phyloP scores from a whole-genome alignment of 2,797 vertebrate species.

The Margarornis squamiger region DNA sequence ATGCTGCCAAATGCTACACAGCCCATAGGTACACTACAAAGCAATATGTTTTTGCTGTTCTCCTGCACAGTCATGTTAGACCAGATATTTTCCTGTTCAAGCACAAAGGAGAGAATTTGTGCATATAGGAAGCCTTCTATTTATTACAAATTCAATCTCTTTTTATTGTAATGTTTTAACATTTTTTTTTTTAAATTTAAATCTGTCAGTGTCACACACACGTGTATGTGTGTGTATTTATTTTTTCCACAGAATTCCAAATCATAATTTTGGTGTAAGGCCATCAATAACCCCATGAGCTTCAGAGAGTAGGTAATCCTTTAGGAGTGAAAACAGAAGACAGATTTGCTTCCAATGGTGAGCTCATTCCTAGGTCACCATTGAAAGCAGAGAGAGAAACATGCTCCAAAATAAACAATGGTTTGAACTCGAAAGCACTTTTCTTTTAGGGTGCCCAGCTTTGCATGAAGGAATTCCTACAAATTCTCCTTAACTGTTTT shows the following conservation, averaged over 20 bases:
- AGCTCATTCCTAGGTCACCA: slow-evolving; percentile 81
- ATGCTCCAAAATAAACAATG: slow-evolving; percentile 82
- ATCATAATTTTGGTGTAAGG: slow-evolving; percentile 64
- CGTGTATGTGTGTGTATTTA: not conserved
- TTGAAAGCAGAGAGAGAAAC: slow-evolving; percentile 69
- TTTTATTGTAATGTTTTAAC: slow-evolving; percentile 41
- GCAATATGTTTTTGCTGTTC: not conserved
- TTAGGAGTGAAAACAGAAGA: slow-evolving; percentile 82
- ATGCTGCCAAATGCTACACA: not conserved
- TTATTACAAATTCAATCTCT: slow-evolving; percentile 20
- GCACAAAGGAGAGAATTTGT: not conserved
- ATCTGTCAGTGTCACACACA: slow-evolving; percentile 18
- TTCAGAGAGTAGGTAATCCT: slow-evolving; percentile 78
- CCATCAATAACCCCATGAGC: slow-evolving; percentile 64
- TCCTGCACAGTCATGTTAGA: not conserved
- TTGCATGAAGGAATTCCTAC: slow-evolving; percentile 78
- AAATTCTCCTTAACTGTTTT: slow-evolving; percentile 63
- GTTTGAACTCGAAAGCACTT: slow-evolving; percentile 74
- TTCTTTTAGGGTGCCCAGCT: slow-evolving; percentile 80
- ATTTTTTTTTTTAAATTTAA: slow-evolving; percentile 1
- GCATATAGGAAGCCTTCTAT: slow-evolving; percentile 41
- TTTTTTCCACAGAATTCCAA: slow-evolving; percentile 54
- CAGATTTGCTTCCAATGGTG: slow-evolving; percentile 79
- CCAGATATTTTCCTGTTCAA: not conserved
- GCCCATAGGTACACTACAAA: not conserved